These are phyloP conservation scores for Blera fallax DNA, from an alignment of 2,888 invertebrate genomes.

Conservation along the genomic window DNA sequence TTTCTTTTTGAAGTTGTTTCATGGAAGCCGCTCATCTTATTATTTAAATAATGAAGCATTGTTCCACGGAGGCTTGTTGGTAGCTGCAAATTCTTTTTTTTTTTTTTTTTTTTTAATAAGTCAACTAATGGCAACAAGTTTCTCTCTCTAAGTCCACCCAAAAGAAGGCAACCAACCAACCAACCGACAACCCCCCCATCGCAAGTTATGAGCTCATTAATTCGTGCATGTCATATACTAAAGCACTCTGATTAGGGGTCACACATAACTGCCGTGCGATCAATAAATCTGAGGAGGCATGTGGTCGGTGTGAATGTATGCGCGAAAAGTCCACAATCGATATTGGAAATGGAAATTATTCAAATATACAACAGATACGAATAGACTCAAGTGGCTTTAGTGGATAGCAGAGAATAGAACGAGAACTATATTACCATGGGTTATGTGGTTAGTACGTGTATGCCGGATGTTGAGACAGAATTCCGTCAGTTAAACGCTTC, in stretches of 20 bases:
- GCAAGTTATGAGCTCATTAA: conserved; percentile 54
- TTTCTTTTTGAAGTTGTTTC: conserved; percentile 2
- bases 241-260: conserved; percentile 60
- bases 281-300: conserved; percentile 48
- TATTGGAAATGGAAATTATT: conserved; percentile 50
- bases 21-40: neutral
- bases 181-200: neutral
- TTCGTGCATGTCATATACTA: conserved; percentile 47
- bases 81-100: neutral
- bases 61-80: neutral
- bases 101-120: conserved; percentile 15
- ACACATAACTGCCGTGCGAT: conserved; percentile 49
- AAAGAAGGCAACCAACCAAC: conserved; percentile 6
- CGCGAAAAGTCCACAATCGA: conserved; percentile 48
- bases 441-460: conserved; percentile 88
- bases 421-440: conserved; percentile 83
- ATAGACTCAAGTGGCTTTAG: conserved; percentile 27
- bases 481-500: conserved; percentile 79
- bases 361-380: conserved; percentile 20
- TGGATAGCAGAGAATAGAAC: neutral
- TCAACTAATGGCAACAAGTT: conserved; percentile 64
- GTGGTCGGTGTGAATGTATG: conserved; percentile 3
- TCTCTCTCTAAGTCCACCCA: neutral
- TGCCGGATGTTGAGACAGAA: conserved; percentile 86
- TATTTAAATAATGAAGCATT: conserved; percentile 13